Conservation (phyloP, 2,113 vertebrate species). For the Festucalex cinctus region DNA sequence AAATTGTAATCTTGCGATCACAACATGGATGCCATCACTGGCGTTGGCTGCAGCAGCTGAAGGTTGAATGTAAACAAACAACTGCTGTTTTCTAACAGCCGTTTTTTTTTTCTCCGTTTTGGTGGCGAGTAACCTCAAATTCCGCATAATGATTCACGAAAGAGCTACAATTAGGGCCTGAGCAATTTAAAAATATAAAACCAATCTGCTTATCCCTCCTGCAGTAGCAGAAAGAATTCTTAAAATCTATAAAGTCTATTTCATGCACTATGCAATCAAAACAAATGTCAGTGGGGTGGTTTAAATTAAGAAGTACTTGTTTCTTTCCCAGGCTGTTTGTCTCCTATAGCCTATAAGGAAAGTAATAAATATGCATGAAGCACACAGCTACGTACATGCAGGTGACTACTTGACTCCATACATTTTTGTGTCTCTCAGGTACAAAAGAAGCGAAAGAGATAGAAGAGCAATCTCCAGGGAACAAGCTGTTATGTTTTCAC, state of each 20-base stretch:
- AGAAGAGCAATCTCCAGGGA: constrained; percentile 57
- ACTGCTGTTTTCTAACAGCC: not conserved
- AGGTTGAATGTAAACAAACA: not conserved
- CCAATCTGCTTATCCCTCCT: not conserved
- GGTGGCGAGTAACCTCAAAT: not conserved
- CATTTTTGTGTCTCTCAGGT: constrained; percentile 41
- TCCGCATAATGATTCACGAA: not conserved
- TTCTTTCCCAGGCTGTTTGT: constrained; percentile 39
- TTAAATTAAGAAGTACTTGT: constrained; percentile 19
- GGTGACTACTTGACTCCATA: constrained; percentile 73
- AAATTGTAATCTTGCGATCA: no score
- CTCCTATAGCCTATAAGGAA: constrained; percentile 48
- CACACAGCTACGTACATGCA: constrained; percentile 47
- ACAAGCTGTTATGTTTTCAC: constrained; percentile 49
- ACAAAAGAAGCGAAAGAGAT: constrained; percentile 42
- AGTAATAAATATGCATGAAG: constrained; percentile 75
- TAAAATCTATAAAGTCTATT: not conserved
- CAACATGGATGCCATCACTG: not conserved
- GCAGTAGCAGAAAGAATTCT: not conserved
- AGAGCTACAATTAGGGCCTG: not conserved
- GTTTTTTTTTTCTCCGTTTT: no score
- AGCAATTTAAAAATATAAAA: not conserved
- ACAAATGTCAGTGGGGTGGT: constrained; percentile 36
- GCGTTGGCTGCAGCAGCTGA: not conserved
- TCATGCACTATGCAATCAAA: constrained; percentile 51